Evolutionary conservation across 1,140 invertebrate genomes (phyloP).

Genomic region (Thaumetopoea pityocampa): DNA sequence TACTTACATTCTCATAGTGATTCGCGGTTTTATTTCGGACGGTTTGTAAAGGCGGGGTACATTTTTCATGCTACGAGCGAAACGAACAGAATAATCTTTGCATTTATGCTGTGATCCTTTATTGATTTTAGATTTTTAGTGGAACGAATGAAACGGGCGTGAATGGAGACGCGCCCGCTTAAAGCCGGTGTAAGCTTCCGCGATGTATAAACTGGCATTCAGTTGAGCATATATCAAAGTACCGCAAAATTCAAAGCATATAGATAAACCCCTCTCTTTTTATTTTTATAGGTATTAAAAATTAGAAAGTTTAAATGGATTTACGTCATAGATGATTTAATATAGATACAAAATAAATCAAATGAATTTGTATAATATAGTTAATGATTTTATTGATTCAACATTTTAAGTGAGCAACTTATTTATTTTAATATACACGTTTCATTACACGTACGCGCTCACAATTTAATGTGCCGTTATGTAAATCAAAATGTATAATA

Average conservation of each 20-base stretch:
- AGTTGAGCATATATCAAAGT: conserved; percentile 49
- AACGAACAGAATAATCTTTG: conserved; percentile 70
- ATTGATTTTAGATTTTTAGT: conserved; percentile 76
- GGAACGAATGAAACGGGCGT: conserved; percentile 66
- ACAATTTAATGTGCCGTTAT: no score
- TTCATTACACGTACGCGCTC: no score
- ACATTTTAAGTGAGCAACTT: no score
- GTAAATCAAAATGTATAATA: no score
- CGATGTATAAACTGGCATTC: conserved; percentile 70
- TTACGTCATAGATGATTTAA: no score
- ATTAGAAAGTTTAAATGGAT: no score
- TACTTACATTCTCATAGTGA: conserved; percentile 74
- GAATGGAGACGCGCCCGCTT: conserved; percentile 66
- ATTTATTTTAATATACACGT: no score
- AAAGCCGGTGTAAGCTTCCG: conserved; percentile 65
- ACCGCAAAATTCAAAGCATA: conserved; percentile 35
- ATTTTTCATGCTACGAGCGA: conserved; percentile 67
- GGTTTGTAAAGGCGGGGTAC: conserved; percentile 65
- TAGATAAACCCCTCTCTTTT: no score
- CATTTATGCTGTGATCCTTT: conserved; percentile 73
- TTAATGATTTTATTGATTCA: no score
- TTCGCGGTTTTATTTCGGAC: conserved; percentile 73
- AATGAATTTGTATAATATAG: no score
- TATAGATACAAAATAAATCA: no score
- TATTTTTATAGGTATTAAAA: no score